Evolutionary conservation across 2,113 vertebrate species (phyloP), one percentile per base, ranked within the genome.

Genomic region (Poeciliopsis occidentalis): DNA sequence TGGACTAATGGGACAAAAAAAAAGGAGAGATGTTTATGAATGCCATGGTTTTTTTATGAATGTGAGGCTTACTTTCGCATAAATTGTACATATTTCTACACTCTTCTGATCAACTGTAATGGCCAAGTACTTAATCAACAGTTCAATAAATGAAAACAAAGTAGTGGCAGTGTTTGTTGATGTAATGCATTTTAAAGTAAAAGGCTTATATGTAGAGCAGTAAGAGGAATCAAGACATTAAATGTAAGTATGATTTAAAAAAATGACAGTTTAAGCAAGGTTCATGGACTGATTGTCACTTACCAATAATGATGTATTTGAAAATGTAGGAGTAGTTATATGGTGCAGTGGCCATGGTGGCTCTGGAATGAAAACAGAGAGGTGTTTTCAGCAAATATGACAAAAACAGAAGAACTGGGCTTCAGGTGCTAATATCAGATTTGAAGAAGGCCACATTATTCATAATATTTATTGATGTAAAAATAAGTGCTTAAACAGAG

Each of bases 271-370:
- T 37, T 39, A 65, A 19, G 47, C 34, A 30, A 41, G 47, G 12
- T 69, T 10, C 17, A 32, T 26, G 7, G 3, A 31, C 8, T 4
- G 0, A 34, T 34, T 7, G 60, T 24, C 81, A 97, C 98, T 97
- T 92, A 99, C 97, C 98, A 64, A 99, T 99, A 89, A 99, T 99
- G 95, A 99, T 99, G 95, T 99, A 99, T 92, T 99, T 99, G 93
- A 99, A 99, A 95, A 99, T 99, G 96, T 99, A 99, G 86, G 98
- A 99, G 88, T 99, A 99, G 95, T 99, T 99, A 96, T 99, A 99
- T 67, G 98, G 98, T 95, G 98, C 97, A n/a, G 97, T 98, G 94
- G 98, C 97, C 97, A 99, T 99, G 85, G 92, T 97, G 96, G 97
- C 96, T 96, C 97, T 98, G 84, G 86, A 96, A 95, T 67, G 87